A percentile compares a stretch with the other conserved stretches of the same genome.
These are phyloP conservation scores for Zosterops borbonicus DNA, from an alignment of 2,113 vertebrate genomes.

Conservation along the genomic window DNA sequence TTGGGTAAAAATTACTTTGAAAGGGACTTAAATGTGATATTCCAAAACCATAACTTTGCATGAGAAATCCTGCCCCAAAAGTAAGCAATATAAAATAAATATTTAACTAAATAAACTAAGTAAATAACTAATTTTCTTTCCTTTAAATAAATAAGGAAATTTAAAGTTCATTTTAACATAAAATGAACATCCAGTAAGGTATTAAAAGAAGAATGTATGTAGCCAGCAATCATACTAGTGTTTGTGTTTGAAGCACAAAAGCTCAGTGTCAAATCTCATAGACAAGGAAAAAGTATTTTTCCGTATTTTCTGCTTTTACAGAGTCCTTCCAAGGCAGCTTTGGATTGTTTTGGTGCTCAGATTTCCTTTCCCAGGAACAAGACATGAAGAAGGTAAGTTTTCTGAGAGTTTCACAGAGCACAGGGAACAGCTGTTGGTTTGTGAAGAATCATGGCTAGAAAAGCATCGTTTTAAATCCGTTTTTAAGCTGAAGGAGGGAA, in stretches of 20 bases:
- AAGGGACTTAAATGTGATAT: neutral
- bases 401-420: neutral
- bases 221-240: neutral
- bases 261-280: neutral
- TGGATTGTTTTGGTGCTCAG: neutral
- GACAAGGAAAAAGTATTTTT: neutral
- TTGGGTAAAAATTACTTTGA: neutral
- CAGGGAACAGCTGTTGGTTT: neutral
- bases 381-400: neutral
- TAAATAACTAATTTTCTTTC: neutral
- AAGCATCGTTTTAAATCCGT: rapidly evolving
- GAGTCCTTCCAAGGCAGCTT: neutral
- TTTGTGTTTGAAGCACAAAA: neutral
- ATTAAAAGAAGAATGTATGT: neutral
- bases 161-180: neutral
- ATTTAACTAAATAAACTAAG: neutral
- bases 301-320: neutral
- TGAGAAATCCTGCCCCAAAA: neutral
- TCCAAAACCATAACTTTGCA: neutral
- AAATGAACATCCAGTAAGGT: neutral
- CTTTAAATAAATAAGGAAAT: neutral
- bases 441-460: neutral
- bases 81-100: neutral
- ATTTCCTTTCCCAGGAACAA: neutral
- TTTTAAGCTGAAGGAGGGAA: neutral